Conservation (phyloP, 2,113 vertebrate genomes). For the Spizaetus ornatus region DNA sequence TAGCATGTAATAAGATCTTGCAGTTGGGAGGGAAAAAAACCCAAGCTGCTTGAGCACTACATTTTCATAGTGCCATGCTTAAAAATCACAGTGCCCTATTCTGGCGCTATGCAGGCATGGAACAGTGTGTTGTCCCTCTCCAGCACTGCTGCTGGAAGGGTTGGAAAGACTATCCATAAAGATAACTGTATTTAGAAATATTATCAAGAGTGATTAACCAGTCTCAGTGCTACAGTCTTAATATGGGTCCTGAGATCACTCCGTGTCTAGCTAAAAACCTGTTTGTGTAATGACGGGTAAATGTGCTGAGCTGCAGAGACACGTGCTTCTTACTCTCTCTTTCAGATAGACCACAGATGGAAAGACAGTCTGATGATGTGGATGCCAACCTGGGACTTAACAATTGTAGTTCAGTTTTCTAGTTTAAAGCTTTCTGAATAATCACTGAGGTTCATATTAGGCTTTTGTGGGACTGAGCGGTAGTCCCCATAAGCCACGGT, state of each 20-base stretch:
- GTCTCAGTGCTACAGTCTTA: background rate
- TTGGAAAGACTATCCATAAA: background rate
- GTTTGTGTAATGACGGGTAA: background rate
- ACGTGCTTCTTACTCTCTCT: background rate
- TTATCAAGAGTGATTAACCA: background rate
- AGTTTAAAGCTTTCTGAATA: background rate
- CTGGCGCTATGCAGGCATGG: background rate
- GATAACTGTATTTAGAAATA: background rate
- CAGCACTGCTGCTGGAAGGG: background rate
- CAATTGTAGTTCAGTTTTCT: background rate
- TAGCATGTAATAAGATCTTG: conserved; percentile 20
- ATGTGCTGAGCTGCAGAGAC: background rate
- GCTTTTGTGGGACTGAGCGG: background rate
- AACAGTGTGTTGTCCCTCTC: background rate
- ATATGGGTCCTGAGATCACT: background rate
- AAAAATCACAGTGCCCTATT: background rate
- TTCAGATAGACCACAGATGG: background rate
- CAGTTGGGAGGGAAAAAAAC: background rate
- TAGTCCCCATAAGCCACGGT: background rate
- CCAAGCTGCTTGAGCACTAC: background rate
- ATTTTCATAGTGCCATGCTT: background rate
- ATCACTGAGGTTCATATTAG: background rate
- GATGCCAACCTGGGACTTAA: background rate
- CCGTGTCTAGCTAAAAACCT: background rate
- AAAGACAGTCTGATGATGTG: background rate